Evolutionary conservation across 2,113 vertebrate genomes (phyloP), one percentile per base, ranked within the genome.

Genomic region (Pollachius pollachius): DNA sequence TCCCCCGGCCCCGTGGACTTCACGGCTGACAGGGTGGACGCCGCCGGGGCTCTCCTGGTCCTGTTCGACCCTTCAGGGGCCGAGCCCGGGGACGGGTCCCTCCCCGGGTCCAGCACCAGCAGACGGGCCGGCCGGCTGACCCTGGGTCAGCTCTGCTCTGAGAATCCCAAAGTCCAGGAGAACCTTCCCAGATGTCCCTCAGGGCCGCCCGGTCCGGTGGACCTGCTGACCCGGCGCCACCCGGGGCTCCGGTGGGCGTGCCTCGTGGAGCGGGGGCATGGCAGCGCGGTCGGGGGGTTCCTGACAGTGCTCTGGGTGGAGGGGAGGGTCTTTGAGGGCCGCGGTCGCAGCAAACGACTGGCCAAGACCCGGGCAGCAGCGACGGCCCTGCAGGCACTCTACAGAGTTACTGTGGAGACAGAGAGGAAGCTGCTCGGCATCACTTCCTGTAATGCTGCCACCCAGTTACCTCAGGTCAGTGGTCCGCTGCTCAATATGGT

Each of bases 211-310:
- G 41, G 41, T 73, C 95, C 97, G 0, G 94, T 95, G 83, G 93
- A 92, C 70, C 84, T 98, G 87, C 92, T 99, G 74, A 94, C 91
- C 1, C 89, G 94, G 87, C 90, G 98, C 78, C 92, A 92, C 16
- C 94, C 97, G 0, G 95, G 95, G 7, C 94, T 98, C 88, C 90
- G 92, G 69, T 98, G 97, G 0, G 91, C 92, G 80, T 98, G 95
- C 86, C 93, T 97, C 77, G 92, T 93, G 0, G 96, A 98, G 85
- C 91, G 92, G 0, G 85, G 92, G 37, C 93, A 91, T 59, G 92
- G 91, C 74, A 91, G 92, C 59, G 92, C 90, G 0, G 5, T 3
- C 37, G 88, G 84, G 91, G 94, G 92, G 59, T 98, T 97, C 27
- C 92, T 98, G 17, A 95, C 96, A 95, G 93, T 95, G 0, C 92